Evolutionary conservation across 2,888 invertebrate species (phyloP).

Genomic region (Gibbula magus): DNA sequence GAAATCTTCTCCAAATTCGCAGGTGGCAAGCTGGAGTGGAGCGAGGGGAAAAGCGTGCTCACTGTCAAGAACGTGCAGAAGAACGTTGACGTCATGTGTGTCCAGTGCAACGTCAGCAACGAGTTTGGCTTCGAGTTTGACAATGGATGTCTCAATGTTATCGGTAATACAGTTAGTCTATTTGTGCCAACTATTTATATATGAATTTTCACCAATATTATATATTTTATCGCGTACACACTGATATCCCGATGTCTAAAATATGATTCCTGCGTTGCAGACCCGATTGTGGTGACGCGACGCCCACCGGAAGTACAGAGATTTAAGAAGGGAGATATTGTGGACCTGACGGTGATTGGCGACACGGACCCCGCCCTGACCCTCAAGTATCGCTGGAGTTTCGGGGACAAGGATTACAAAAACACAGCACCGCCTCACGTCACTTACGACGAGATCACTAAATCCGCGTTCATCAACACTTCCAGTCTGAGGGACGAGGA

Average conservation of each 20-base stretch:
- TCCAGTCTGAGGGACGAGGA: conserved; percentile 6
- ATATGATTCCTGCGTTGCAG: not conserved
- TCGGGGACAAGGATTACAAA: not conserved
- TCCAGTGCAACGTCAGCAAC: conserved; percentile 12
- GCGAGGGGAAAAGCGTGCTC: not conserved
- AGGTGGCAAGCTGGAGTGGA: not conserved
- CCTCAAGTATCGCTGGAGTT: not conserved
- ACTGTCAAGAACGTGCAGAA: not conserved
- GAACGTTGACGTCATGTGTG: conserved; percentile 1
- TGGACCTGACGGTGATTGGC: not conserved
- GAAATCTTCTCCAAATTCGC: not conserved
- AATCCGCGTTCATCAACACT: conserved; percentile 1
- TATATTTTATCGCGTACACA: not conserved
- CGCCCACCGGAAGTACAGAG: not conserved
- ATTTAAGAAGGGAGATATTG: not conserved
- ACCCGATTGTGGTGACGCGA: not conserved
- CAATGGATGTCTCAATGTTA: conserved; percentile 18
- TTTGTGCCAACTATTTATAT: not conserved
- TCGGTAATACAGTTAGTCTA: not conserved
- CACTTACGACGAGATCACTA: not conserved
- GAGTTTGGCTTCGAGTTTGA: not conserved
- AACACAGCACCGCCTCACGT: not conserved
- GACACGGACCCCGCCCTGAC: not conserved
- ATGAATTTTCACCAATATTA: not conserved
- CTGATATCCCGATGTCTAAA: not conserved